Conservation (phyloP, 2,797 vertebrate species). For the Parotocinclus haroldoi region DNA sequence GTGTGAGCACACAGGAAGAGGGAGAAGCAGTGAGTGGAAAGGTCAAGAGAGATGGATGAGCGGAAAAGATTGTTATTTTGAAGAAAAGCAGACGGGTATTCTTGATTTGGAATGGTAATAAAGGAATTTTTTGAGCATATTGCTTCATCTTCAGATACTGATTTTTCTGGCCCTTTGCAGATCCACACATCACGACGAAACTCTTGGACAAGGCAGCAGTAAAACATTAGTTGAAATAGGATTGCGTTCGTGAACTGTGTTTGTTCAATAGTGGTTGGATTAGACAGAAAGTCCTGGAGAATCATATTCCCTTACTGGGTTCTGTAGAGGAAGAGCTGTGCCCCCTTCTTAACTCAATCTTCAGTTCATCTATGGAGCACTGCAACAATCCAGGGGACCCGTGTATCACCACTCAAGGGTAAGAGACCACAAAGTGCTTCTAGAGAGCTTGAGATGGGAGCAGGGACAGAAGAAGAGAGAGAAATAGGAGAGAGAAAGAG, state of each 20-base stretch:
- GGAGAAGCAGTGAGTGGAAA: conserved; percentile 58
- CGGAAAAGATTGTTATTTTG: conserved; percentile 42
- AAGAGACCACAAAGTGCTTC: conserved; percentile 39
- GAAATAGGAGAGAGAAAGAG: too few relatives aligned
- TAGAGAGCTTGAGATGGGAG: background rate
- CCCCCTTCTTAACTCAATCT: conserved; percentile 40
- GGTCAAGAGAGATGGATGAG: conserved; percentile 57
- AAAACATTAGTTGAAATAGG: conserved; percentile 61
- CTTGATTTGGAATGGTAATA: conserved; percentile 18
- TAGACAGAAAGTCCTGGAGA: conserved; percentile 28
- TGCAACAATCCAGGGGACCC: conserved; percentile 58
- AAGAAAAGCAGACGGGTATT: conserved; percentile 55
- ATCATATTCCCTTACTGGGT: background rate
- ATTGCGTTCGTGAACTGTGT: conserved; percentile 57
- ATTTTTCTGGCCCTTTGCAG: background rate
- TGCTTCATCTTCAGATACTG: background rate
- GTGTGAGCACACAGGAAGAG: conserved; percentile 66
- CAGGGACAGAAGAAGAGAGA: too few relatives aligned
- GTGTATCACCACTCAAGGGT: conserved; percentile 62
- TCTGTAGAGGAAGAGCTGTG: too few relatives aligned
- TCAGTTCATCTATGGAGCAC: conserved; percentile 57
- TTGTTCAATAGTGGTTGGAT: background rate
- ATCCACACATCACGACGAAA: background rate
- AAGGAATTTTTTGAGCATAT: conserved; percentile 4
- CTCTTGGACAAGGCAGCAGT: conserved; percentile 45